Percentiles rank a stretch among this genome's conserved stretches.
phyloP scores from a whole-genome alignment of 2,888 invertebrate genomes.

The Brachypalpus laphriformis region DNA sequence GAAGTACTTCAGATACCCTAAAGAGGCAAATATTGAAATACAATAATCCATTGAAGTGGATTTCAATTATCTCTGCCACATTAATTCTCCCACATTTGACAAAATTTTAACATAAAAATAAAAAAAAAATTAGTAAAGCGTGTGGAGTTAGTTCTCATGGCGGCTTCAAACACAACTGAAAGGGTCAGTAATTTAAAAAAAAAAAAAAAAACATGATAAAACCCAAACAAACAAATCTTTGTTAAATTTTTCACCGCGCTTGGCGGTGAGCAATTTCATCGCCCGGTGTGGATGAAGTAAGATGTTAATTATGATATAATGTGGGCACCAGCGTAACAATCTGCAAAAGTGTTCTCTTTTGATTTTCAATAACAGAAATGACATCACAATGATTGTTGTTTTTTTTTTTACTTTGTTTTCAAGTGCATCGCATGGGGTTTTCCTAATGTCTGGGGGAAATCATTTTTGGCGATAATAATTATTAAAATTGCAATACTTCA shows the following conservation, averaged over 20 bases:
- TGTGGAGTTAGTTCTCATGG: background rate
- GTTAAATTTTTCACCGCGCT: background rate
- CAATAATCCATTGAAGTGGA: background rate
- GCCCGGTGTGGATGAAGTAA: background rate
- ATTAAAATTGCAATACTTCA: background rate
- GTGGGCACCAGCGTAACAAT: background rate
- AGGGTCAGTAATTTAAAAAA: background rate
- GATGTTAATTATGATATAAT: conserved; percentile 4
- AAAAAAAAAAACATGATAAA: background rate
- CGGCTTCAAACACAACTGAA: background rate
- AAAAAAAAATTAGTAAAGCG: background rate
- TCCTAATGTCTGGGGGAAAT: background rate
- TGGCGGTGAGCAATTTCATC: background rate
- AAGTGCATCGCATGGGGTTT: background rate
- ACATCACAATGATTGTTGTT: background rate
- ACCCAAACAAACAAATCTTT: conserved; percentile 3
- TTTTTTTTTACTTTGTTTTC: background rate
- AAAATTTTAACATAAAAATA: background rate
- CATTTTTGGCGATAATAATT: background rate
- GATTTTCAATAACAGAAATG: conserved; percentile 1
- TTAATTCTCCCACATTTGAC: background rate
- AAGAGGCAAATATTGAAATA: background rate
- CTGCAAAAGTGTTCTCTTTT: background rate
- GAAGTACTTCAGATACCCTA: background rate
- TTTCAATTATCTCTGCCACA: background rate